Evolutionary conservation across 2,888 invertebrate genomes (phyloP), one percentile per base, ranked within the genome.

Genomic region (Mycalesis mineus): DNA sequence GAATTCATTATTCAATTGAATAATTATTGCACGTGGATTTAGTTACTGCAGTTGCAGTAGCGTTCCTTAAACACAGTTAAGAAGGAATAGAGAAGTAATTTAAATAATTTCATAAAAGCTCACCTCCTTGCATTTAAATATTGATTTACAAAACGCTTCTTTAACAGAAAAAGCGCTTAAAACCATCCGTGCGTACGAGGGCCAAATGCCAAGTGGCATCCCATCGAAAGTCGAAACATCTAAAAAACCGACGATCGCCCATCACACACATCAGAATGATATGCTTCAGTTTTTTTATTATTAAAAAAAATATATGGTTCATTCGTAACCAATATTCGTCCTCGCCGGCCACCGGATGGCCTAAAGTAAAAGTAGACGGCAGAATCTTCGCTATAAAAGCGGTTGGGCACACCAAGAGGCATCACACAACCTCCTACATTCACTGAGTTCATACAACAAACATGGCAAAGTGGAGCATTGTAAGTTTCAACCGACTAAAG

Each of bases 391-490:
- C 70, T 89, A 89, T 89, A 89, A 65, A 89, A 88, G 77, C 77
- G 70, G 59, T 64, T 62, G 77, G 71, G 68, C 68, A 66, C 62
- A 60, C 72, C 54, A 65, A 62, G 68, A 66, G 65, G 41, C 80
- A 85, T 83, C 88, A 88, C 75, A 84, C 77, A 78, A 76, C 77
- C 74, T 71, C 76, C 62, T 74, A 70, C 77, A 69, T 71, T 73
- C 71, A 72, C 71, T 69, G 77, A 72, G 77, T 70, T 66, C 69
- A 71, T 67, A 69, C 74, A 70, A 73, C 72, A 73, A 62, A 45
- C 51, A 89, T 89, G 89, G 84, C 87, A 72, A 84, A 83, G 81
- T 85, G 83, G 83, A 86, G 75, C 72, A 75, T 89, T 74, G 89
- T 89, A 89, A 89, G 89, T 88, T 67, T 70, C 47, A 47, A 47